phyloP scores from a whole-genome alignment of 2,888 invertebrate species.

The Drosophila neoperkinsi region DNA sequence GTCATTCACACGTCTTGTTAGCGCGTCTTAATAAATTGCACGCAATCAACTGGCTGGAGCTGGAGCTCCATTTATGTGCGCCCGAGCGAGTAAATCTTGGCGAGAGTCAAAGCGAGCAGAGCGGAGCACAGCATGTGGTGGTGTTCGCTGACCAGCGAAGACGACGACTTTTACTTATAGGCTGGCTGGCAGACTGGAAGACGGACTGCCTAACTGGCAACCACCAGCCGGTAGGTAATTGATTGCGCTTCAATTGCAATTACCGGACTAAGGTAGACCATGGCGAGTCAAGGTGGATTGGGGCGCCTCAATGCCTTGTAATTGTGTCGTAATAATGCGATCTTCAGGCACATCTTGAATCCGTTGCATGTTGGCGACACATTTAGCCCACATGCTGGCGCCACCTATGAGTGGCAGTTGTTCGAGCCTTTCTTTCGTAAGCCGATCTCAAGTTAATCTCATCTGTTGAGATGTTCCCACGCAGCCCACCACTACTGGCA shows the following conservation, averaged over 20 bases:
- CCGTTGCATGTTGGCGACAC: conserved; percentile 59
- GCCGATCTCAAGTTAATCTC: conserved; percentile 38
- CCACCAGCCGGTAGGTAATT: conserved; percentile 83
- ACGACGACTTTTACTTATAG: conserved; percentile 62
- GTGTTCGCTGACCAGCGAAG: conserved; percentile 37
- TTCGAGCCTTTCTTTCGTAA: conserved; percentile 16
- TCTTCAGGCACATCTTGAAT: conserved; percentile 37
- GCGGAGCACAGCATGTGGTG: conserved; percentile 73
- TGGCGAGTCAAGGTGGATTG: conserved; percentile 21
- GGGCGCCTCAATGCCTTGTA: conserved; percentile 63
- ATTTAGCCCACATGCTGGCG: conserved; percentile 67
- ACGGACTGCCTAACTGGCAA: conserved; percentile 43
- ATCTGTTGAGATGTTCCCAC: conserved; percentile 60
- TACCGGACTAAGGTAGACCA: conserved; percentile 58
- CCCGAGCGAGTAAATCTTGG: conserved; percentile 77
- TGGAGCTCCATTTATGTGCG: conserved; percentile 79
- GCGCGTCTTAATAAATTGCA: conserved; percentile 82
- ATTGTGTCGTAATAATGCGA: conserved; percentile 78
- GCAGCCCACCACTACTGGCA: conserved; percentile 41
- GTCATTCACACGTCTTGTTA: conserved; percentile 82
- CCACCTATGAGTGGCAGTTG: conserved; percentile 60
- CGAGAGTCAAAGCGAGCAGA: conserved; percentile 54
- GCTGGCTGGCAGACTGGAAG: conserved; percentile 9
- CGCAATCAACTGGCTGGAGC: conserved; percentile 77
- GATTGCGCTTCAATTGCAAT: conserved; percentile 81